Evolutionary conservation across 2,113 vertebrate genomes (phyloP).

Genomic region (Tyrannus savana): DNA sequence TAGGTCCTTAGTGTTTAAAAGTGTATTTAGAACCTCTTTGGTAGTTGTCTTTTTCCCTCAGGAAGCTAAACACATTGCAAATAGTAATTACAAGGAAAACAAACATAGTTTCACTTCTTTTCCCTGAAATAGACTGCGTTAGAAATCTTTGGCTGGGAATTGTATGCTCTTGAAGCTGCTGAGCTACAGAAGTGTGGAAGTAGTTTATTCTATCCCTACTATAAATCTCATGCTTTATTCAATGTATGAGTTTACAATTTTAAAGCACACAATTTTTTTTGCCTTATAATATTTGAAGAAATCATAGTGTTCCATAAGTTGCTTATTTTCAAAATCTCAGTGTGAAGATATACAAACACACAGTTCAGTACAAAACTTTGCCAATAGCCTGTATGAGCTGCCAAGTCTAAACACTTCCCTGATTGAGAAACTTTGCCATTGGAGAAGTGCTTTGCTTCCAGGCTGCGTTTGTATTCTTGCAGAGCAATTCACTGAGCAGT

Average conservation of each 20-base stretch:
- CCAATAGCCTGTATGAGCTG: not conserved
- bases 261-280: not conserved
- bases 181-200: not conserved
- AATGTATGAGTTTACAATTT: accelerated
- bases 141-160: not conserved
- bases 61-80: not conserved
- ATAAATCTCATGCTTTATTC: not conserved
- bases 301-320: not conserved
- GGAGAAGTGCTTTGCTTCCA: not conserved
- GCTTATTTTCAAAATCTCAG: not conserved
- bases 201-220: not conserved
- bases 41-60: not conserved
- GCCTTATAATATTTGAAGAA: not conserved
- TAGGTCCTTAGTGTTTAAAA: not conserved
- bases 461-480: not conserved
- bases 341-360: accelerated
- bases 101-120: slow-evolving; percentile 7
- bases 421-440: not conserved
- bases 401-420: not conserved
- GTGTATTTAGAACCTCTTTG: not conserved
- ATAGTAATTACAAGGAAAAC: not conserved
- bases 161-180: not conserved
- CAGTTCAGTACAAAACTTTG: not conserved
- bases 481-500: not conserved
- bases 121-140: not conserved